Evolutionary conservation across 2,797 vertebrate species (phyloP).

Genomic region (Melanotaenia boesemani): DNA sequence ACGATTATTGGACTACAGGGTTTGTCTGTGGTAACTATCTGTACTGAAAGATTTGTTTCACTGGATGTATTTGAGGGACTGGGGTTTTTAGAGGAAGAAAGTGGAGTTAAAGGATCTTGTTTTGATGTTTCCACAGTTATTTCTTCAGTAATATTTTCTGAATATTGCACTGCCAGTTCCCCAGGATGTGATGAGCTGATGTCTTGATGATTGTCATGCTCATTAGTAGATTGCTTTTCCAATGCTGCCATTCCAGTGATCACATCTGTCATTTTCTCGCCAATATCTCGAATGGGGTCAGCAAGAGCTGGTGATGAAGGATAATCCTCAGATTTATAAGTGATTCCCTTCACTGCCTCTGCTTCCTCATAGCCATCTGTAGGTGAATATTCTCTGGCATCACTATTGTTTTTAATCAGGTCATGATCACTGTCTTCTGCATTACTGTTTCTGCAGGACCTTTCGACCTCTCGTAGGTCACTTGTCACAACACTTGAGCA

Average conservation of each 20-base stretch:
- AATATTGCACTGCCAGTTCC: constrained; percentile 35
- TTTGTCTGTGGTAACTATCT: constrained; percentile 61
- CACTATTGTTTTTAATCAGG: constrained; percentile 61
- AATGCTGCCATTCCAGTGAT: constrained; percentile 28
- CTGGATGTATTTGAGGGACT: constrained; percentile 53
- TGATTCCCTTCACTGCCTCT: constrained; percentile 69
- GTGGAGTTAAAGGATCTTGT: constrained; percentile 41
- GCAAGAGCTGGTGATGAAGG: constrained; percentile 45
- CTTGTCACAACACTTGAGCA: constrained; percentile 56
- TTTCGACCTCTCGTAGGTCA: constrained; percentile 49
- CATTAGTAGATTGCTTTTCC: constrained; percentile 41
- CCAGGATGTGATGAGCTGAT: constrained; percentile 36
- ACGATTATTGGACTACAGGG: constrained; percentile 67
- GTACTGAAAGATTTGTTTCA: constrained; percentile 55
- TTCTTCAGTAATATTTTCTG: constrained; percentile 28
- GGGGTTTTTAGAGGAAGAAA: constrained; percentile 48
- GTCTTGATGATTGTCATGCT: constrained; percentile 18
- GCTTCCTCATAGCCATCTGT: constrained; percentile 71
- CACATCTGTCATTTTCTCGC: constrained; percentile 27
- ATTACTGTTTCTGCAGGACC: constrained; percentile 39
- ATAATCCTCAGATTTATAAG: constrained; percentile 46
- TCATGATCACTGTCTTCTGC: constrained; percentile 33
- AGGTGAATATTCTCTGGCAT: constrained; percentile 69
- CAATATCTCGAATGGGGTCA: not conserved
- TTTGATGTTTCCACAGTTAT: constrained; percentile 38